Percentiles rank a stretch among this genome's conserved stretches.
Conservation (phyloP, 2,113 vertebrate species). For the Ciconia maguari region DNA sequence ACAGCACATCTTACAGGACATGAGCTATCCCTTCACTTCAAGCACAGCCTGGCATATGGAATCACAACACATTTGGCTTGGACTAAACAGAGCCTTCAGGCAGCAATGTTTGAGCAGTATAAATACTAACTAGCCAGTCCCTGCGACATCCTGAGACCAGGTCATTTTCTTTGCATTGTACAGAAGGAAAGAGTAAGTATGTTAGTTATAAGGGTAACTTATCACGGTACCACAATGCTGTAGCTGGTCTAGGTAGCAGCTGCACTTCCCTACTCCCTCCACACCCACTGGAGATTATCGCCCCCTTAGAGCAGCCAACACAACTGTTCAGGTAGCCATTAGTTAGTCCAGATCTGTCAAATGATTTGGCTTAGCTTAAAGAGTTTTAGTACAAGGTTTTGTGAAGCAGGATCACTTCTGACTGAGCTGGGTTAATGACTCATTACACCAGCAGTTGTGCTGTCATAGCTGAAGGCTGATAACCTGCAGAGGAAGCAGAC, state of each 20-base stretch:
- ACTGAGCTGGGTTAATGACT: conserved; percentile 18
- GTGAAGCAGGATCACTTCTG: neutral
- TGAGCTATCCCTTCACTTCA: neutral
- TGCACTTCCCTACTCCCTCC: neutral
- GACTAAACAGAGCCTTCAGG: neutral
- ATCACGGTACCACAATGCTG: rapidly evolving
- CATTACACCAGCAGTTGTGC: conserved; percentile 20
- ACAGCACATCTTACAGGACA: neutral
- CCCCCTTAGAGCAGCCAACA: neutral
- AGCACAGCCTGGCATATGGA: neutral
- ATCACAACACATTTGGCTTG: neutral
- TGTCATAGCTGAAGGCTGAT: neutral
- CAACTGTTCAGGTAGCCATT: neutral
- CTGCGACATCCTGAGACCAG: neutral
- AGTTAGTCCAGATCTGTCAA: neutral
- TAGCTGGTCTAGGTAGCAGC: neutral
- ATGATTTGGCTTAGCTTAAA: neutral
- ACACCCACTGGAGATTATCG: neutral
- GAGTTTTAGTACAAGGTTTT: neutral
- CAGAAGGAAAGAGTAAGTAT: neutral
- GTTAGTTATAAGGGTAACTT: neutral
- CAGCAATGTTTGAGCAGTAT: neutral
- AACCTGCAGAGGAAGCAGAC: neutral
- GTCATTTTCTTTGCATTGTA: neutral
- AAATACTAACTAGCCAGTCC: neutral